A percentile compares a stretch with the other conserved stretches of the same genome.
phyloP scores from a whole-genome alignment of 2,797 vertebrate species.

The Lycodopsis pacificus region DNA sequence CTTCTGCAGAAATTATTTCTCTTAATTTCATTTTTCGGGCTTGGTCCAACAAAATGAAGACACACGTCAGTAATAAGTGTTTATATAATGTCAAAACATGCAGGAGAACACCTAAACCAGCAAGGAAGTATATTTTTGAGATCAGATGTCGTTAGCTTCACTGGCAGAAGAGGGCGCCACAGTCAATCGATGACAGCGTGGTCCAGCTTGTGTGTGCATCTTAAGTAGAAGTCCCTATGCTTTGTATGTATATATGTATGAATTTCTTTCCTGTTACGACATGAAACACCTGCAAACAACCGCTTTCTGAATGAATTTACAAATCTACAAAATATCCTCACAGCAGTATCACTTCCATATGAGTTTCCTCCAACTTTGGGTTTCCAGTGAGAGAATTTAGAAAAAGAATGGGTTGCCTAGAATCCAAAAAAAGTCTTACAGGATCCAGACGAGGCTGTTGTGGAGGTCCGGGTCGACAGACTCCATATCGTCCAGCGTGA shows the following conservation, averaged over 20 bases:
- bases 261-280: background rate
- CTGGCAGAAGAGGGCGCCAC: constrained; percentile 58
- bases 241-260: background rate
- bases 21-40: background rate
- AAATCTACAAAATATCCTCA: background rate
- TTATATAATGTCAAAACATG: background rate
- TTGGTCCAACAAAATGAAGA: background rate
- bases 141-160: background rate
- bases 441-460: constrained; percentile 99
- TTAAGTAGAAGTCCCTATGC: background rate
- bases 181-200: background rate
- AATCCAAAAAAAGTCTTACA: constrained; percentile 82
- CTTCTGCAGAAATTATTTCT: background rate
- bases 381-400: background rate
- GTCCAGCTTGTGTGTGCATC: too few relatives aligned
- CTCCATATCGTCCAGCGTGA: constrained; percentile 98
- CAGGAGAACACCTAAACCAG: background rate
- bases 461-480: constrained; percentile 98
- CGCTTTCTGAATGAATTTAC: background rate
- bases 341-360: background rate
- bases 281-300: background rate
- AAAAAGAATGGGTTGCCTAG: background rate
- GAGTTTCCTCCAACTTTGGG: background rate
- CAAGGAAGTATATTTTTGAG: fast-evolving
- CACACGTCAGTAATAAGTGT: background rate